phyloP scores from a whole-genome alignment of 2,113 vertebrate genomes.

The Brachirus orientalis region DNA sequence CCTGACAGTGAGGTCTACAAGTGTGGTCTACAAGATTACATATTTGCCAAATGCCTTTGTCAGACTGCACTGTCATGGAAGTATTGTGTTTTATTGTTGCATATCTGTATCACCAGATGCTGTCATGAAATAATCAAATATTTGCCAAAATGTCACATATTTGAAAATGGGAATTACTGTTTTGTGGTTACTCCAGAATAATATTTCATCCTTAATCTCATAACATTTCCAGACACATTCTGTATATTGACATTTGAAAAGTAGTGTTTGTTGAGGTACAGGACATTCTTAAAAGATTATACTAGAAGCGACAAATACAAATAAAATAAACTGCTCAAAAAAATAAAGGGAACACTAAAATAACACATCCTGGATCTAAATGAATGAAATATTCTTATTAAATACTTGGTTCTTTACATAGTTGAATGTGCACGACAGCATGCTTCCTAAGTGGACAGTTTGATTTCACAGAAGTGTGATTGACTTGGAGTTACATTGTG shows the following conservation, averaged over 20 bases:
- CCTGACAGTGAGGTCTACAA: conserved; percentile 43
- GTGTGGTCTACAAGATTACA: conserved; percentile 35
- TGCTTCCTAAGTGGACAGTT: too few species aligned
- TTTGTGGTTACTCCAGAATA: background rate
- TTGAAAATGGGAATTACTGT: background rate
- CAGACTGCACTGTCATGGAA: conserved; percentile 55
- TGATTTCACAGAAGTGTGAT: too few species aligned
- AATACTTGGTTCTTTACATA: too few species aligned
- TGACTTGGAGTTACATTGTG: too few species aligned
- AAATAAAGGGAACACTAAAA: too few species aligned
- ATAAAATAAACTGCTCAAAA: too few species aligned
- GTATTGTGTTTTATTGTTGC: conserved; percentile 1
- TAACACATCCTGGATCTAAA: too few species aligned
- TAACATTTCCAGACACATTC: background rate
- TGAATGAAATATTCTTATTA: too few species aligned
- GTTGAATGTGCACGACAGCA: too few species aligned
- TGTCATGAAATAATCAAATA: conserved; percentile 7
- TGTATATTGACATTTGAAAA: background rate
- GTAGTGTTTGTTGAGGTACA: background rate
- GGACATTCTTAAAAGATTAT: background rate
- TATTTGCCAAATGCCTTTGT: conserved; percentile 55
- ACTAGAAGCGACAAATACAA: background rate
- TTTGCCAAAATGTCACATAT: conserved; percentile 36
- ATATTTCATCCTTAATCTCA: background rate
- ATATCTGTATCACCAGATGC: conserved; percentile 37